Evolutionary conservation across 2,797 vertebrate genomes (phyloP), one percentile per base, ranked within the genome.

Genomic region (Helicolenus hilgendorfi): DNA sequence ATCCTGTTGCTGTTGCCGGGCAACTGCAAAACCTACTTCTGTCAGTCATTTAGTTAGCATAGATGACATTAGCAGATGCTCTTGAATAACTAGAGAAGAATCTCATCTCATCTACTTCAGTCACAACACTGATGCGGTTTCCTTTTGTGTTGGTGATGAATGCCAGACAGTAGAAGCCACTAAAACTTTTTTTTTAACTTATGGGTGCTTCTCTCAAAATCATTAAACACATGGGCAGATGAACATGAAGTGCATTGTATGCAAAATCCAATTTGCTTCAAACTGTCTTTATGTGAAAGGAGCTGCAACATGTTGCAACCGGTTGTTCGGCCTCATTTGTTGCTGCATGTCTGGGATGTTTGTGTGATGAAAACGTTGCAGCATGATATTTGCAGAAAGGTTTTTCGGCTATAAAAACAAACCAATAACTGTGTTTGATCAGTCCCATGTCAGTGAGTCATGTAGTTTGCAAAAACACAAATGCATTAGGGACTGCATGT

Each of bases 1-100:
- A 53, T 55, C 68, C 20, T 31, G n/a, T 58, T 45, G 41, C 72
- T 53, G 91, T 93, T 95, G 86, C 92, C 7, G 70, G 86, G 90
- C 79, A 92, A 95, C 91, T 73, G 75, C 81, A 76, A 77, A 81
- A 65, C 49, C 81, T 65, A 35, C 64, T 72, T 62, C 65, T 88
- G 91, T 91, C 92, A 91, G 45, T 92, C 79, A 85, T 81, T 67
- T 62, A 38, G 73, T 24, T 7, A 24, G 15, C 36, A 31, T 27
- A 56, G 69, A 65, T 67, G 55, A 64, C 65, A 67, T 71, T 33
- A 77, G 36, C 67, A 49, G 79, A 72, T 65, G 76, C 24, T 60
- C 4, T 10, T 36, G 73, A 45, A 45, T 27, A 36, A 60, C 24
- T 35, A 4, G 33, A 49, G 35, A 64, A 35, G 53, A 49, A 41